Percentiles rank a stretch among this genome's conserved stretches.
Evolutionary conservation across 2,113 vertebrate genomes (phyloP).

Genomic region (Chauna torquata): DNA sequence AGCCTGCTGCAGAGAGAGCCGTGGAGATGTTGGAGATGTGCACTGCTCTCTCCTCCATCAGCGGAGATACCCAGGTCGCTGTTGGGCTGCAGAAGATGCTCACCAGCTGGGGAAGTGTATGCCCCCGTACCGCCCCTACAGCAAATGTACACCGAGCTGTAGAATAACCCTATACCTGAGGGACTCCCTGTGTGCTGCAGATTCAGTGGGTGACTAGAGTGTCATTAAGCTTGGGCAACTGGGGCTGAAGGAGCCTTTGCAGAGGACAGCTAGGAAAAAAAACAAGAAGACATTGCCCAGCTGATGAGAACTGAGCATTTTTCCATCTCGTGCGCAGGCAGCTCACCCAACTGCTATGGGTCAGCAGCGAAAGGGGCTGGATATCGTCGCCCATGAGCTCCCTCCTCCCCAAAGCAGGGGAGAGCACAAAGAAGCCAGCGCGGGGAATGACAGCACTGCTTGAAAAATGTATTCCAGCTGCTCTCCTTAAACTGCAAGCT

Average conservation of each 20-base stretch:
- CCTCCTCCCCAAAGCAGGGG: neutral
- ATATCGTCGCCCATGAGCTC: neutral
- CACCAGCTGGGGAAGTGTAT: neutral
- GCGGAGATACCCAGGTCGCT: neutral
- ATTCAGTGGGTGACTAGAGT: neutral
- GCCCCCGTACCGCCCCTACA: neutral
- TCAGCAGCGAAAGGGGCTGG: neutral
- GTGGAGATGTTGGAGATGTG: too few relatives aligned
- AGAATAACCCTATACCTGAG: neutral
- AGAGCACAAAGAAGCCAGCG: neutral
- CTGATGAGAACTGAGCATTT: neutral
- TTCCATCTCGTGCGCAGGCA: rapidly evolving
- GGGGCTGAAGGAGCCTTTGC: neutral
- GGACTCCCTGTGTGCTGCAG: neutral
- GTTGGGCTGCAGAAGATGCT: neutral
- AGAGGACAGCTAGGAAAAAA: neutral
- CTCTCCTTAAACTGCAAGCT: neutral
- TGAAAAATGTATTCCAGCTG: constrained; percentile 34
- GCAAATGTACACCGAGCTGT: neutral
- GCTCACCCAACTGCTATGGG: neutral
- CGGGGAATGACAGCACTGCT: neutral
- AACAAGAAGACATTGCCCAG: neutral
- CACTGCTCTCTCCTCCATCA: neutral
- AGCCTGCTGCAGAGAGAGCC: neutral
- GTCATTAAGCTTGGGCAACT: neutral